Conservation (phyloP, 2,797 vertebrate species). For the Pseudochaenichthys georgianus region DNA sequence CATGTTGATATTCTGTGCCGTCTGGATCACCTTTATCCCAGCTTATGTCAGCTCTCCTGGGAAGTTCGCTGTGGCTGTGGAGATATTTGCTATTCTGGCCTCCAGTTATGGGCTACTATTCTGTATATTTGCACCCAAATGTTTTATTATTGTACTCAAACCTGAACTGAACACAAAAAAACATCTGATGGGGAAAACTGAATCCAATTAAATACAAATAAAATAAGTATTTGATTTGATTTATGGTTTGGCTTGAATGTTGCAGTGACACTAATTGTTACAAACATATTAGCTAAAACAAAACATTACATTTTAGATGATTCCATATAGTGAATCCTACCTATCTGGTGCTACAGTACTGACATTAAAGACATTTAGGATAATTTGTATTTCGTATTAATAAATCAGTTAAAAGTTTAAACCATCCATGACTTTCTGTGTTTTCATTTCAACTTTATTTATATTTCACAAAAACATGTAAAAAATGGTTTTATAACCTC, state of each 20-base stretch:
- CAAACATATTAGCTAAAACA: neutral
- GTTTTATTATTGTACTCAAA: constrained; percentile 77
- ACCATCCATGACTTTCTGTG: neutral
- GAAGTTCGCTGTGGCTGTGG: constrained; percentile 72
- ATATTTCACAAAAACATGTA: neutral
- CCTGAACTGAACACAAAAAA: constrained; percentile 76
- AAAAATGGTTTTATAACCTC: neutral
- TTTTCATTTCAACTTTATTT: neutral
- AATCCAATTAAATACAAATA: neutral
- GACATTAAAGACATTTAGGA: neutral
- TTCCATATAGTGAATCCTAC: neutral
- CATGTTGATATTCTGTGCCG: constrained; percentile 75
- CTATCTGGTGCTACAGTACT: neutral
- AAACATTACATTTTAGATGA: neutral
- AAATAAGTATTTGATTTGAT: neutral
- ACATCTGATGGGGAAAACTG: constrained; percentile 63
- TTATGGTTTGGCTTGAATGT: neutral
- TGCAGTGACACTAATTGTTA: neutral
- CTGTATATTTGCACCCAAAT: constrained; percentile 81
- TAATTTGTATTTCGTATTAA: neutral
- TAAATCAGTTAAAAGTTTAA: neutral
- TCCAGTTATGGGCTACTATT: constrained; percentile 75
- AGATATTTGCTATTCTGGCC: constrained; percentile 75
- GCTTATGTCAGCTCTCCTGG: constrained; percentile 73
- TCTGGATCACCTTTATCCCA: constrained; percentile 74